phyloP scores from a whole-genome alignment of 2,888 invertebrate genomes.

The Cephalotes varians region DNA sequence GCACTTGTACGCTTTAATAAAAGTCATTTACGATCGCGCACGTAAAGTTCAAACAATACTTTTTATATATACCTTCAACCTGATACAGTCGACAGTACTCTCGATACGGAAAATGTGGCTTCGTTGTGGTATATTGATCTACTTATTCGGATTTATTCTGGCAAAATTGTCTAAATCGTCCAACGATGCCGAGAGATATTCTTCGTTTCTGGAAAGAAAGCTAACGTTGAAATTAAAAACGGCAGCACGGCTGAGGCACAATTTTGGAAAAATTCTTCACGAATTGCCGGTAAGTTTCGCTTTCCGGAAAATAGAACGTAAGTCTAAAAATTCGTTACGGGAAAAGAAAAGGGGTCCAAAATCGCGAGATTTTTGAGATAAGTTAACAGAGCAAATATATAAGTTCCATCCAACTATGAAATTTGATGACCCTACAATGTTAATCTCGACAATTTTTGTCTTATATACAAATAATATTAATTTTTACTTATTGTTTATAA shows the following conservation, averaged over 20 bases:
- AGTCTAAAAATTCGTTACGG: not conserved
- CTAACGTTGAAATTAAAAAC: conserved; percentile 44
- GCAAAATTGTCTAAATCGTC: not conserved
- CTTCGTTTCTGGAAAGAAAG: conserved; percentile 24
- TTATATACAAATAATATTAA: not conserved
- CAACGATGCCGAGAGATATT: not conserved
- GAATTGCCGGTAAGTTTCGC: conserved; percentile 28
- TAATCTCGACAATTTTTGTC: not conserved
- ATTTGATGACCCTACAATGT: not conserved
- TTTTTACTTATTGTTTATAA: not conserved
- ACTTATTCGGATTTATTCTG: conserved; percentile 15
- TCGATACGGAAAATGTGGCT: conserved; percentile 17
- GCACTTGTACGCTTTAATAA: conserved; percentile 8
- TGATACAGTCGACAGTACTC: not conserved
- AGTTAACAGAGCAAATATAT: not conserved
- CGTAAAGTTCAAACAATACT: not conserved
- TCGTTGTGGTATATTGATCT: not conserved
- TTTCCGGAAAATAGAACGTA: not conserved
- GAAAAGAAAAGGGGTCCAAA: not conserved
- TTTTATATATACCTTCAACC: conserved; percentile 16
- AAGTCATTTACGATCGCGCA: conserved; percentile 19
- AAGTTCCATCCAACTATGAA: not conserved
- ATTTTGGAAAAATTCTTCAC: conserved; percentile 46
- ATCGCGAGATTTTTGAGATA: not conserved
- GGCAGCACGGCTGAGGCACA: conserved; percentile 42